A percentile compares a stretch with the other conserved stretches of the same genome.
phyloP scores from a whole-genome alignment of 2,113 vertebrate species.

The Gallinago media region DNA sequence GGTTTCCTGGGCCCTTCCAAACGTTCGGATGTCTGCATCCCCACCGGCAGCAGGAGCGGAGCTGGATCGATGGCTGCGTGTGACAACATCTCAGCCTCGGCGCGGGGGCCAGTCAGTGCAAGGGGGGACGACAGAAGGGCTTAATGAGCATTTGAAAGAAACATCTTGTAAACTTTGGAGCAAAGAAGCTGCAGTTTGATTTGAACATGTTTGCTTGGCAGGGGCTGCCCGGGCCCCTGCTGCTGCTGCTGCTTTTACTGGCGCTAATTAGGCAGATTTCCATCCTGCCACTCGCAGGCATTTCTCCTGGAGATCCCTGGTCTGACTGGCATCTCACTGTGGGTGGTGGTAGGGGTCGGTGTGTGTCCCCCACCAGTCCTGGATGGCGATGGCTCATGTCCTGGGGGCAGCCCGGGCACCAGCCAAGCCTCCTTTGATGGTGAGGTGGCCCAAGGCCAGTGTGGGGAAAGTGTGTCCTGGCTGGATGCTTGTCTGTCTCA shows the following conservation, averaged over 20 bases:
- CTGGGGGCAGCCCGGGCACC: neutral
- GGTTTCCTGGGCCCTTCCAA: neutral
- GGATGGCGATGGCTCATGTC: neutral
- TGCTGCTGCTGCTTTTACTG: conserved; percentile 31
- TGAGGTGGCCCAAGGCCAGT: neutral
- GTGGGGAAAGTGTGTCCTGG: accelerated
- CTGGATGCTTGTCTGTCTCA: neutral
- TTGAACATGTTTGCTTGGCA: conserved; percentile 39
- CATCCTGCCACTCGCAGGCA: neutral
- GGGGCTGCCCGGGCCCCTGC: conserved; percentile 28
- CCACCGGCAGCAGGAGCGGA: neutral
- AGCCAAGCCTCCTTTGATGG: neutral
- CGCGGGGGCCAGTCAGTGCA: accelerated
- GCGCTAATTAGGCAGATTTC: conserved; percentile 38
- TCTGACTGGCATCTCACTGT: neutral
- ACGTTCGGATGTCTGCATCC: accelerated
- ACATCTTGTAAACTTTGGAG: conserved; percentile 60
- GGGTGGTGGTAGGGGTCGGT: too few species aligned
- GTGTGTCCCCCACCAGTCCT: neutral
- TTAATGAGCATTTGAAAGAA: conserved; percentile 48
- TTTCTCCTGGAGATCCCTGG: accelerated
- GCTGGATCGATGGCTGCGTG: accelerated
- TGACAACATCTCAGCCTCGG: neutral
- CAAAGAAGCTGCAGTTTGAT: conserved; percentile 28
- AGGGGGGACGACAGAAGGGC: neutral